Percentiles rank a stretch among this genome's conserved stretches.
phyloP scores from a whole-genome alignment of 2,113 vertebrate species.

The Alligator sinensis region DNA sequence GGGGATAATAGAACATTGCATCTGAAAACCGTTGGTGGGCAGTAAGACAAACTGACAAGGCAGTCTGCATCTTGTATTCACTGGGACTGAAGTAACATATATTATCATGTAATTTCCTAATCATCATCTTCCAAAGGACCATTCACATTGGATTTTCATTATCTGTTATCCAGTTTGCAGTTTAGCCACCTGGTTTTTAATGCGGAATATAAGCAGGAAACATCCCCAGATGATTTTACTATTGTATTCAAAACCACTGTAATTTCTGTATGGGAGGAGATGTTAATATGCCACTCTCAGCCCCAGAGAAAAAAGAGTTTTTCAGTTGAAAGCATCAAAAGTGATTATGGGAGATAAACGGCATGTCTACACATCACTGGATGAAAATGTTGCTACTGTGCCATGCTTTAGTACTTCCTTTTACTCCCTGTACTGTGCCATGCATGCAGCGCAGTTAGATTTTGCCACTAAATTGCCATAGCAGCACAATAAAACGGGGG shows the following conservation, averaged over 20 bases:
- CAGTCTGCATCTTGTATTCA: background rate
- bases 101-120: accelerated
- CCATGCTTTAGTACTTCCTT: no score
- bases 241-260: background rate
- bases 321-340: background rate
- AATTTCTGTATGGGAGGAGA: background rate
- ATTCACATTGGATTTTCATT: background rate
- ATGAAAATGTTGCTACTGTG: no score
- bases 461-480: no score
- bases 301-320: background rate
- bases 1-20: background rate
- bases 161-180: background rate
- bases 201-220: background rate
- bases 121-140: background rate
- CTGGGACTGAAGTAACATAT: background rate
- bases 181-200: background rate
- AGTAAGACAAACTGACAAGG: background rate
- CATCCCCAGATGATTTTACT: accelerated
- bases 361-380: no score
- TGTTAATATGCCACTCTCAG: background rate
- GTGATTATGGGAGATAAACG: background rate
- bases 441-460: no score
- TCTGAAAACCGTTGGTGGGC: background rate
- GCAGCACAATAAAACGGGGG: no score
- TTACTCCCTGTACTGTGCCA: no score